A percentile compares a stretch with the other conserved stretches of the same genome.
phyloP scores from a whole-genome alignment of 2,888 invertebrate species.

The Paralinhomoeus sp. region DNA sequence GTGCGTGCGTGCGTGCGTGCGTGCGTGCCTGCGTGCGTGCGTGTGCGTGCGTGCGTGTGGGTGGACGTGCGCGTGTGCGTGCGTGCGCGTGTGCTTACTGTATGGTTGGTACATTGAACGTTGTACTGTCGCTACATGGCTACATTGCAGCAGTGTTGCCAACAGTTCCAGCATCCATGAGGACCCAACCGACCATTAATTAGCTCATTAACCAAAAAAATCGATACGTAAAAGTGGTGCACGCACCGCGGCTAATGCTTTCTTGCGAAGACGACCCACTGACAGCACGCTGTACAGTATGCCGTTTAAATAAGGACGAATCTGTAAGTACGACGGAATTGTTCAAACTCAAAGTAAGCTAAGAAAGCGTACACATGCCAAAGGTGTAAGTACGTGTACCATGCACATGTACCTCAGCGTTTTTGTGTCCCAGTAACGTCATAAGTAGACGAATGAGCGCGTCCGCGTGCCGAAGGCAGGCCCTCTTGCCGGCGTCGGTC shows the following conservation, averaged over 20 bases:
- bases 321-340: slow-evolving; percentile 22
- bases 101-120: too few relatives aligned
- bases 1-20: too few relatives aligned
- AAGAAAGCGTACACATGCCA: background rate
- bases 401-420: slow-evolving; percentile 1
- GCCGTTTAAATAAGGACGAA: slow-evolving; percentile 35
- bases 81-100: too few relatives aligned
- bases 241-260: slow-evolving; percentile 32
- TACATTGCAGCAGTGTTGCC: too few relatives aligned
- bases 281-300: slow-evolving; percentile 35
- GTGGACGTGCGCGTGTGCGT: too few relatives aligned
- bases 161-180: too few relatives aligned
- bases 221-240: too few relatives aligned
- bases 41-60: too few relatives aligned
- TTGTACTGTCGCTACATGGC: too few relatives aligned
- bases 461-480: background rate
- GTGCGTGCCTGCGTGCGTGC: too few relatives aligned
- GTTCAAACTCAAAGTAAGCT: background rate
- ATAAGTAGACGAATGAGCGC: slow-evolving; percentile 1
- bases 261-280: slow-evolving; percentile 30
- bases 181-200: too few relatives aligned
- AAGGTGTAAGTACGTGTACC: background rate
- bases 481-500: slow-evolving; percentile 31
- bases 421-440: background rate
- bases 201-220: too few relatives aligned